Conservation (phyloP, 2,113 vertebrate species). For the Chamaea fasciata region DNA sequence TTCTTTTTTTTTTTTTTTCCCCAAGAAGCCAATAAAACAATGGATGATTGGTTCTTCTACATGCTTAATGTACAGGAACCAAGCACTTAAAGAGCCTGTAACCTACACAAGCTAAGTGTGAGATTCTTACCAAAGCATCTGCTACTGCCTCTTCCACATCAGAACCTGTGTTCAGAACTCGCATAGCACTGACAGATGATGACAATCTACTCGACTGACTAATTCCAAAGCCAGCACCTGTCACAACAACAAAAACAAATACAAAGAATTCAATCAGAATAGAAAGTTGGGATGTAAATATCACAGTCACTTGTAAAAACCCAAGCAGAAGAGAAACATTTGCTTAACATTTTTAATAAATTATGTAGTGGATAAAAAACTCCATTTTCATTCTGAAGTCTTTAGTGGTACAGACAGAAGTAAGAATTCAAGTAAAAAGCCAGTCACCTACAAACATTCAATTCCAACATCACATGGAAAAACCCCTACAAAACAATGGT, state of each 20-base stretch:
- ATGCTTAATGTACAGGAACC: neutral
- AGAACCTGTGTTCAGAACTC: constrained; percentile 92
- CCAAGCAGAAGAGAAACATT: constrained; percentile 45
- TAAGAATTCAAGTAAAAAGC: neutral
- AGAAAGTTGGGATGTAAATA: neutral
- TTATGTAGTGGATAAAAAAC: neutral
- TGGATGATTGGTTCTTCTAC: neutral
- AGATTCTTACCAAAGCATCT: constrained; percentile 87
- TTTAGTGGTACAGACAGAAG: neutral
- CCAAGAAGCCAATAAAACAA: neutral
- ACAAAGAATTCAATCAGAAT: neutral
- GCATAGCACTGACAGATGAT: constrained; percentile 94
- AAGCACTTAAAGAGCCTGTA: neutral
- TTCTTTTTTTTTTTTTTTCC: neutral
- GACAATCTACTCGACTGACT: constrained; percentile 91
- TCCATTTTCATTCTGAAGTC: neutral
- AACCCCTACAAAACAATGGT: neutral
- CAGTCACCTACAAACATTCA: neutral
- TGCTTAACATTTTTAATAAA: neutral
- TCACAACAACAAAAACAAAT: constrained; percentile 2
- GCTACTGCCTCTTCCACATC: constrained; percentile 96
- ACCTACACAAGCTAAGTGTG: neutral
- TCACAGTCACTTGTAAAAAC: neutral
- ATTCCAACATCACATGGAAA: neutral
- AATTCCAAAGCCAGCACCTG: constrained; percentile 87